Conservation (phyloP, 1,140 invertebrate species). For the Hyles euphorbiae region DNA sequence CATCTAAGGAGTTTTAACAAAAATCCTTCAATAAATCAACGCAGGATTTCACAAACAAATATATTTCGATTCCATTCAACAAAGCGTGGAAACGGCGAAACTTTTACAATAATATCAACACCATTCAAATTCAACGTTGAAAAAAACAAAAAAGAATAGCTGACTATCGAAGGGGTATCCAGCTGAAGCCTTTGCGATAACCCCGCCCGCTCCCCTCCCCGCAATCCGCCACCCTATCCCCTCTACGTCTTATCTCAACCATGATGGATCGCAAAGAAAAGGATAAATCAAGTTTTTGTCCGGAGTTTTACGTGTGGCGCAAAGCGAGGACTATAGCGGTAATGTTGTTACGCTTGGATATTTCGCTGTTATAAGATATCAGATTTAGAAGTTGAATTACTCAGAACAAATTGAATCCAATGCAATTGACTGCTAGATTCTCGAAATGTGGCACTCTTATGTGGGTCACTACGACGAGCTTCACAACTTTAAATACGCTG, state of each 20-base stretch:
- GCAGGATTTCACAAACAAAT: slow-evolving; percentile 1
- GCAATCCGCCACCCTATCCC: slow-evolving; percentile 2
- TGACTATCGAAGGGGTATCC: slow-evolving; percentile 27
- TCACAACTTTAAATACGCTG: no score
- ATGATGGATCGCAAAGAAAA: slow-evolving; percentile 48
- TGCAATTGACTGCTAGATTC: no score
- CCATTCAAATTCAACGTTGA: slow-evolving; percentile 19
- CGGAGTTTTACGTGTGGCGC: slow-evolving; percentile 3
- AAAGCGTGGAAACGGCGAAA: slow-evolving; percentile 2
- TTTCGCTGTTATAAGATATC: no score
- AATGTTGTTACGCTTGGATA: no score
- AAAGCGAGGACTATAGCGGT: no score
- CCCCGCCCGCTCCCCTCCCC: slow-evolving; percentile 2
- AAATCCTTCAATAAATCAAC: no score
- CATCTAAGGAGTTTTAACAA: no score
- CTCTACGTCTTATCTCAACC: slow-evolving; percentile 37
- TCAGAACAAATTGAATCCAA: no score
- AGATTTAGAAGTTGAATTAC: no score
- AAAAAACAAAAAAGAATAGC: slow-evolving; percentile 25
- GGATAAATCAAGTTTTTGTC: slow-evolving; percentile 50
- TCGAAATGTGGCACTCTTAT: no score
- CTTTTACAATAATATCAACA: slow-evolving; percentile 4
- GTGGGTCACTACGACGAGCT: no score
- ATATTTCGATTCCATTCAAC: slow-evolving; percentile 1
- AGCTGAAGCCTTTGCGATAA: slow-evolving; percentile 25